Base-by-base conservation (phyloP, 2,888 invertebrate genomes). In the Drosophila differens region DNA sequence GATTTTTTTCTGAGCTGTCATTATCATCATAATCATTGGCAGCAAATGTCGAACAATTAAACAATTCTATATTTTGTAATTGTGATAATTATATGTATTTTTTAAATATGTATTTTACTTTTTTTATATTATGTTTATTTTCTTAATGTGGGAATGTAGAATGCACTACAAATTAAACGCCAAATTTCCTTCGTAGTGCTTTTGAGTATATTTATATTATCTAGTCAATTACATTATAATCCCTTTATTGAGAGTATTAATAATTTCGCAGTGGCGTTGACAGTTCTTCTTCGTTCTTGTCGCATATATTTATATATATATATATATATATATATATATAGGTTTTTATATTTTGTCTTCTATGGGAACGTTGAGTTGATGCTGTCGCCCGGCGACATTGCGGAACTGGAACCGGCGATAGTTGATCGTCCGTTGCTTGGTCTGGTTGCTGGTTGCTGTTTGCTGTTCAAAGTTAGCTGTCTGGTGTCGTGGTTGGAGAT, bases 351-450 rank as follows among this genome's bases (percentile, higher is more conserved):
- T 35, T 30, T 66, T 44, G 49, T 70, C 62, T 51, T 73, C 68
- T 66, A 75, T 83, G 78, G 78, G 74, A 70, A 70, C 74, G 70
- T 75, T 82, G 83, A 82, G 83, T 71, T 80, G 80, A 80, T 81
- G 81, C 89, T 89, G 87, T 87, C 86, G 85, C 87, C 80, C 69
- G 89, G 80, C 87, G 85, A 89, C 89, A 85, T 89, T 85, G 84
- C 85, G 85, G 85, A 85, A 89, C 86, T 89, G 86, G 78, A 76
- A 83, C 85, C 81, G 75, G 86, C 79, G 74, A 81, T 81, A 81
- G 83, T 83, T 81, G 80, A 73, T 81, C 69, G 81, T 79, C 70
- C 73, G 67, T 63, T 57, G 70, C 64, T 60, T 47, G 59, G 57
- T 41, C 70, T 59, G 67, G 83, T 75, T 63, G 57, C 70, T 59